Base-by-base conservation (phyloP, 2,888 invertebrate species). In the Alloscopus bannaensis region DNA sequence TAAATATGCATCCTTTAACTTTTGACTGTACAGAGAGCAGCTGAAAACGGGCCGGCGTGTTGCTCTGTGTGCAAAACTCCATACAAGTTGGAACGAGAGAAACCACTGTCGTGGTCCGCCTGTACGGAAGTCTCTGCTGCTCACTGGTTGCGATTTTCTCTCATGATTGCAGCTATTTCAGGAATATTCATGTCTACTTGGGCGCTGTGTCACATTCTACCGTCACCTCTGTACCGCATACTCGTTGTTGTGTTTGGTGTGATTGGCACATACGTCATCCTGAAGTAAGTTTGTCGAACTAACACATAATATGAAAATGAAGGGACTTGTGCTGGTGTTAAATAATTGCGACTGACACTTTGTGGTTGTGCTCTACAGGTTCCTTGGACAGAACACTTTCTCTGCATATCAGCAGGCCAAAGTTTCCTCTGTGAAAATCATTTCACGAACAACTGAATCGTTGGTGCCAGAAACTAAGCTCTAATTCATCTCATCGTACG, bases 361-460 rank as follows among this genome's bases (percentile, higher is more conserved):
- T 2, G 8, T 29, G 8, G 55, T 69, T 24, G 24, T 29, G 26
- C n/a, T 55, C 24, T 55, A 24, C 60, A 96, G 96, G 88, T 94
- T 94, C 88, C 90, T 96, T 83, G 94, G 95, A 81, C 93, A 94
- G 88, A 95, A 95, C 87, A 95, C 95, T 1, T 93, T 95, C 64
- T 93, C 93, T 72, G 96, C 96, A n/a, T 96, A 95, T 90, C 95
- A 96, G 87, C 92, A 95, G 81, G 96, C 96, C 86, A 95, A 94
- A 89, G 94, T 96, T 13, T 95, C 95, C 42, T 94, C 95, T 0
- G 91, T 96, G 64, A 93, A 93, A 87, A 96, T 97, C 86, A 90
- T 92, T 64, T 89, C 89, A 22, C 69, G 86, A 79, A 83, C 65
- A 31, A 73, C 84, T 86, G 88, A 42, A 88, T 78, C 73, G 16